Evolutionary conservation across 2,797 vertebrate genomes (phyloP).

Genomic region (Myotis daubentonii): DNA sequence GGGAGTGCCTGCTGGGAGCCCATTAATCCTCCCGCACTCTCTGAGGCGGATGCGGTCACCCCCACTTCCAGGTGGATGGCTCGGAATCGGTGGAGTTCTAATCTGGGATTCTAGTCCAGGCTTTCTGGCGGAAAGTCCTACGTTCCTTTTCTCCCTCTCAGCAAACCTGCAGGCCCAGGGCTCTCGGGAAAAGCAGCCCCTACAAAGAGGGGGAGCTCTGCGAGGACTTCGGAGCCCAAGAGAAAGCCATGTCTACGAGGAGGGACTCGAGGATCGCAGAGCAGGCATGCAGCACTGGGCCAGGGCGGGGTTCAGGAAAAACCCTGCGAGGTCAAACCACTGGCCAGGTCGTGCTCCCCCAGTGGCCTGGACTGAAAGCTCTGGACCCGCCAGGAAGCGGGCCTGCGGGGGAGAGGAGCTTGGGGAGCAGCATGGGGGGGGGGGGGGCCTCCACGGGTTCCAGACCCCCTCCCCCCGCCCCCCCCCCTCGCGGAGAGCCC

Average conservation of each 20-base stretch:
- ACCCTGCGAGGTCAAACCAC: background rate
- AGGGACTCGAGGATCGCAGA: fast-evolving
- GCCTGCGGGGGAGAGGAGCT: background rate
- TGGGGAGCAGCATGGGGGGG: background rate
- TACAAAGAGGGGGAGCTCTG: background rate
- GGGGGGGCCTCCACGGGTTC: background rate
- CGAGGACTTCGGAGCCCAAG: background rate
- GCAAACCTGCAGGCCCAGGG: background rate
- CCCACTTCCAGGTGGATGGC: background rate
- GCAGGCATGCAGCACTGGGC: fast-evolving
- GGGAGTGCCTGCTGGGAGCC: fast-evolving
- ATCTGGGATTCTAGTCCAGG: background rate
- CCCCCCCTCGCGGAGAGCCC: background rate
- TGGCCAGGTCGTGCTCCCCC: background rate
- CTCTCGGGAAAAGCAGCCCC: background rate
- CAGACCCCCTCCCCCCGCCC: background rate
- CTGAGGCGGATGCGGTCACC: background rate
- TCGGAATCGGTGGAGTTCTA: background rate
- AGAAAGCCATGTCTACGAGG: background rate
- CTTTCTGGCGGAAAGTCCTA: background rate
- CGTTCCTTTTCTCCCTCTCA: background rate
- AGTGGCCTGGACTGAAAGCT: background rate
- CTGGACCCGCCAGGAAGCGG: background rate
- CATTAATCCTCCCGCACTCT: background rate
- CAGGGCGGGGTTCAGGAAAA: background rate